Conservation (phyloP, 1,140 invertebrate genomes). For the Macrosteles quadrilineatus region DNA sequence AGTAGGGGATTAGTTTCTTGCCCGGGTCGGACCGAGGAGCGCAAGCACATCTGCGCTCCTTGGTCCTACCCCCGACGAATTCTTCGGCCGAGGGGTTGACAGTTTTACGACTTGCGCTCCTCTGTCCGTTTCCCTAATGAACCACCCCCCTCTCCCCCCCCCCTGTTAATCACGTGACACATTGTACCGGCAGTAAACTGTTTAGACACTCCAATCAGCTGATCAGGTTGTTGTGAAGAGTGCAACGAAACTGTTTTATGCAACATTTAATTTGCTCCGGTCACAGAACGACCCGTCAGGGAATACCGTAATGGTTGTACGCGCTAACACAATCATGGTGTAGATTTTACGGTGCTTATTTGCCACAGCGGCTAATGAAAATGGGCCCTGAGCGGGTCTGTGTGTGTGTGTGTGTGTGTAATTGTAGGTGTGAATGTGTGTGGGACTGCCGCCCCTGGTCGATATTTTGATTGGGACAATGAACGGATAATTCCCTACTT, state of each 20-base stretch:
- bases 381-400: conserved; percentile 14
- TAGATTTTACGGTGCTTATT: conserved; percentile 5
- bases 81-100: too few species aligned
- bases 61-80: too few species aligned
- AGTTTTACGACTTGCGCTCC: not conserved
- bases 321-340: conserved; percentile 20
- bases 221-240: not conserved
- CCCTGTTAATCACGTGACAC: not conserved
- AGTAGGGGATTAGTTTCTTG: too few species aligned
- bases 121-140: not conserved
- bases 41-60: too few species aligned
- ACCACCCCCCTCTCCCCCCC: not conserved
- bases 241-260: conserved; percentile 11
- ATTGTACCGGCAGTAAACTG: conserved; percentile 4
- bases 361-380: conserved; percentile 21
- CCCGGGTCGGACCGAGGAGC: too few species aligned
- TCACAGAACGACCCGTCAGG: not conserved
- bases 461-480: conserved; percentile 21
- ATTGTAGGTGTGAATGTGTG: too few species aligned
- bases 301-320: conserved; percentile 10
- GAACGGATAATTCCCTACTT: conserved; percentile 12
- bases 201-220: conserved; percentile 14
- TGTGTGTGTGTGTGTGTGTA: too few species aligned
- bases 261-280: conserved; percentile 22
- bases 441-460: not conserved